phyloP scores from a whole-genome alignment of 1,140 invertebrate species.

The Pararge aegeria region DNA sequence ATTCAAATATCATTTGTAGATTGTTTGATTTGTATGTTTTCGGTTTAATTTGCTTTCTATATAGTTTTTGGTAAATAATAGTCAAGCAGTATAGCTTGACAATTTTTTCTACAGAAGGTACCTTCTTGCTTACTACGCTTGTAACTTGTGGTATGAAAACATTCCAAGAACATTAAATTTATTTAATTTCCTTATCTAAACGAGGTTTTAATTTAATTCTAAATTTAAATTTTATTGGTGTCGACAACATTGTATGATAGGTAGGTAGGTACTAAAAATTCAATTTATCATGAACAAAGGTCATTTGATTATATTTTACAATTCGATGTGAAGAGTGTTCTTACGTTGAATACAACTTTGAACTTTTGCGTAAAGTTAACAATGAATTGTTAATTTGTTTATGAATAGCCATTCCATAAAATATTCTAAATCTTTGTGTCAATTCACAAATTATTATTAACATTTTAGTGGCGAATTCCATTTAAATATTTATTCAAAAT shows the following conservation, averaged over 20 bases:
- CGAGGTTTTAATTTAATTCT: background rate
- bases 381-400: background rate
- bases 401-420: background rate
- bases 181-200: background rate
- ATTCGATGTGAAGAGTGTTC: background rate
- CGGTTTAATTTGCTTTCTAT: no score
- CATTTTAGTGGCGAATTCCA: no score
- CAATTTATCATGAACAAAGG: conserved; percentile 14
- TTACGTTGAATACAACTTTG: conserved; percentile 1
- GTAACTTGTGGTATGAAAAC: background rate
- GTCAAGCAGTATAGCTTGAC: no score
- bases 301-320: background rate
- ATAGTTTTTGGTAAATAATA: no score
- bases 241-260: background rate
- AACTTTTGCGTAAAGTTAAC: conserved; percentile 10
- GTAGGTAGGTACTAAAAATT: background rate
- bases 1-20: no score
- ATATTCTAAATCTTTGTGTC: no score
- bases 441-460: no score
- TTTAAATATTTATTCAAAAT: no score
- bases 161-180: background rate
- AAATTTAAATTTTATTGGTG: background rate
- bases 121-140: no score
- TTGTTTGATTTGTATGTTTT: no score
- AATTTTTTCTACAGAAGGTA: no score